A percentile compares a stretch with the other conserved stretches of the same genome.
These are phyloP conservation scores for Drosophila nannoptera DNA, from an alignment of 1,140 invertebrate species.

Conservation along the genomic window DNA sequence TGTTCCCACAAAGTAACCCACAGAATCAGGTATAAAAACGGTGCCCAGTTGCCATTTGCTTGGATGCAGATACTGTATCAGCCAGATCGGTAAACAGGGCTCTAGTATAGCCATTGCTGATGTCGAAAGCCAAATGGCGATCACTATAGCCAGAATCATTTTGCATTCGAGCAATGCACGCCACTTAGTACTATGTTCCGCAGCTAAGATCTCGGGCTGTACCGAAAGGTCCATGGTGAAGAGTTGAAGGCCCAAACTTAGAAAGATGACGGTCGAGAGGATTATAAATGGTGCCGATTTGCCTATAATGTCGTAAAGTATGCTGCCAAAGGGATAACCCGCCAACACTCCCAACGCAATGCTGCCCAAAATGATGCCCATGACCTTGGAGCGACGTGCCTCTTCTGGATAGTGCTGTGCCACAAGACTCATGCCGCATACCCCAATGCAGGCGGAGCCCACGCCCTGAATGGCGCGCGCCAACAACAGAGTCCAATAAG, in stretches of 20 bases:
- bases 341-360: slow-evolving; percentile 88
- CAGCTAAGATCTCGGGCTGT: slow-evolving; percentile 55
- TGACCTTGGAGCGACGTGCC: slow-evolving; percentile 83
- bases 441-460: slow-evolving; percentile 89
- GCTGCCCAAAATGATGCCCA: slow-evolving; percentile 89
- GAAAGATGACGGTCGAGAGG: slow-evolving; percentile 82
- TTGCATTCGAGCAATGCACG: slow-evolving; percentile 81
- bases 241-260: slow-evolving; percentile 80
- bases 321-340: slow-evolving; percentile 89
- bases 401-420: slow-evolving; percentile 80
- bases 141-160: slow-evolving; percentile 82
- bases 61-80: slow-evolving; percentile 86
- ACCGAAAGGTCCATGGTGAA: slow-evolving; percentile 71
- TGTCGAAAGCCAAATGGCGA: slow-evolving; percentile 87
- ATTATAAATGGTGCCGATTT: slow-evolving; percentile 87
- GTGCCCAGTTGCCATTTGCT: slow-evolving; percentile 89
- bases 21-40: slow-evolving; percentile 90
- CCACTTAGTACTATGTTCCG: slow-evolving; percentile 79
- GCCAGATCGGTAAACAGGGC: slow-evolving; percentile 90
- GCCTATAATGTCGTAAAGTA: slow-evolving; percentile 87
- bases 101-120: slow-evolving; percentile 89
- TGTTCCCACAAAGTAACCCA: slow-evolving; percentile 90
- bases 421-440: slow-evolving; percentile 86
- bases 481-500: slow-evolving; percentile 86
- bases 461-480: slow-evolving; percentile 92